These are phyloP conservation scores for Synanthedon vespiformis DNA, from an alignment of 2,888 invertebrate species.

Conservation along the genomic window DNA sequence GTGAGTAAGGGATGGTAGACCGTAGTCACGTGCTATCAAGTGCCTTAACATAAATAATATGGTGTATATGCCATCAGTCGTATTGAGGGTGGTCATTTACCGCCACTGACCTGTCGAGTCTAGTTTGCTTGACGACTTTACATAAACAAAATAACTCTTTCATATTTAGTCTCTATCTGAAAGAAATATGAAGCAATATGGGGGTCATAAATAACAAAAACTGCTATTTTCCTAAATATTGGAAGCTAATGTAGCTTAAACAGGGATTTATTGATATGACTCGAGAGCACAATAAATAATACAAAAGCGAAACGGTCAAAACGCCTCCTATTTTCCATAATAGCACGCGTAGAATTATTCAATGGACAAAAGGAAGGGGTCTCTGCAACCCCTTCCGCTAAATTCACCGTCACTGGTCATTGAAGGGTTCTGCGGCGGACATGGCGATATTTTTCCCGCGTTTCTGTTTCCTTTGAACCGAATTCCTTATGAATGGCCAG, in stretches of 20 bases:
- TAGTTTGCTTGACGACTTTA: too few relatives aligned
- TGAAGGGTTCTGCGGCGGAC: conserved; percentile 54
- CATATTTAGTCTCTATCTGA: neutral
- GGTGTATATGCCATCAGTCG: too few relatives aligned
- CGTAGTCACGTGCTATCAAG: too few relatives aligned
- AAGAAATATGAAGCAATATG: neutral
- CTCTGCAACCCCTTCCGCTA: conserved; percentile 29
- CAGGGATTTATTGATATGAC: conserved; percentile 54
- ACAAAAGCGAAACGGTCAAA: conserved; percentile 47
- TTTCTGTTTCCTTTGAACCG: conserved; percentile 56
- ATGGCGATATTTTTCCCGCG: conserved; percentile 51
- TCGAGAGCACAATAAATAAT: conserved; percentile 48
- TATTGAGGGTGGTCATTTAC: too few relatives aligned
- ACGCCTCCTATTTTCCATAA: conserved; percentile 47
- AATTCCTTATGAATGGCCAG: conserved; percentile 52
- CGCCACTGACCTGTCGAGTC: too few relatives aligned
- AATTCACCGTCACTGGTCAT: conserved; percentile 50
- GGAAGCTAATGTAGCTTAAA: conserved; percentile 55
- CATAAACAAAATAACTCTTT: too few relatives aligned
- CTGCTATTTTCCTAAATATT: conserved; percentile 5
- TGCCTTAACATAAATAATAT: too few relatives aligned
- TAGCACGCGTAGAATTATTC: conserved; percentile 35
- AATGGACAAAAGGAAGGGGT: conserved; percentile 37
- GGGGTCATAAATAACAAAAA: neutral
- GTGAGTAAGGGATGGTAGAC: too few relatives aligned